These are phyloP conservation scores for Phalanger gymnotis DNA, from an alignment of 2,797 vertebrate species.

Conservation along the genomic window DNA sequence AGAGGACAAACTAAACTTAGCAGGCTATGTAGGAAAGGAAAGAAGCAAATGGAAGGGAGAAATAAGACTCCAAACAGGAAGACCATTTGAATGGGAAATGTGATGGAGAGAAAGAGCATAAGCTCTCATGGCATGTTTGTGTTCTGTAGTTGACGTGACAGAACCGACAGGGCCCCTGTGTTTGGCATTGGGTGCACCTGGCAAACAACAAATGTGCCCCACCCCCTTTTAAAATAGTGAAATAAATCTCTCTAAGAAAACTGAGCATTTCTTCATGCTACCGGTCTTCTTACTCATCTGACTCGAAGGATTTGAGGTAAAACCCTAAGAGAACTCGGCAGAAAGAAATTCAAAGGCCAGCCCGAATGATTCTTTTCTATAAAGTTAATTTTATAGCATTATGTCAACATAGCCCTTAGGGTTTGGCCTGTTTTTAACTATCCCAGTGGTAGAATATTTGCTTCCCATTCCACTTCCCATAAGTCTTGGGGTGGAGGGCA, in stretches of 20 bases:
- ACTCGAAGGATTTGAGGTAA: constrained; percentile 53
- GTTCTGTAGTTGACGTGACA: constrained; percentile 42
- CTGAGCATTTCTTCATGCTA: constrained; percentile 33
- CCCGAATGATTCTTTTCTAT: constrained; percentile 49
- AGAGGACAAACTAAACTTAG: constrained; percentile 61
- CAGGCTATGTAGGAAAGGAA: constrained; percentile 56
- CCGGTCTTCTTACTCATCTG: not conserved
- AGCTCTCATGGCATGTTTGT: constrained; percentile 59
- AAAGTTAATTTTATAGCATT: constrained; percentile 56
- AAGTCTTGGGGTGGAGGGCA: not conserved
- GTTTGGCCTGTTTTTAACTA: constrained; percentile 28
- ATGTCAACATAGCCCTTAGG: not conserved
- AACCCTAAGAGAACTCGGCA: constrained; percentile 41
- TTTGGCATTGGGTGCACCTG: constrained; percentile 66
- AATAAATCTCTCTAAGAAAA: constrained; percentile 53
- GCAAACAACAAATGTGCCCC: constrained; percentile 64
- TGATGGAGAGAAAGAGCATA: constrained; percentile 42
- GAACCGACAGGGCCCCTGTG: constrained; percentile 62
- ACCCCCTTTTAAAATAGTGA: constrained; percentile 67
- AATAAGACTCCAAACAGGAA: constrained; percentile 71
- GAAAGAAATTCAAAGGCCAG: constrained; percentile 49
- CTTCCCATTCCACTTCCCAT: not conserved
- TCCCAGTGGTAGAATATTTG: not conserved
- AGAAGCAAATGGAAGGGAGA: constrained; percentile 65
- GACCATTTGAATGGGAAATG: constrained; percentile 65